These are phyloP conservation scores for Caenorhabditis remanei DNA, from an alignment of 1,140 invertebrate genomes.

Conservation along the genomic window DNA sequence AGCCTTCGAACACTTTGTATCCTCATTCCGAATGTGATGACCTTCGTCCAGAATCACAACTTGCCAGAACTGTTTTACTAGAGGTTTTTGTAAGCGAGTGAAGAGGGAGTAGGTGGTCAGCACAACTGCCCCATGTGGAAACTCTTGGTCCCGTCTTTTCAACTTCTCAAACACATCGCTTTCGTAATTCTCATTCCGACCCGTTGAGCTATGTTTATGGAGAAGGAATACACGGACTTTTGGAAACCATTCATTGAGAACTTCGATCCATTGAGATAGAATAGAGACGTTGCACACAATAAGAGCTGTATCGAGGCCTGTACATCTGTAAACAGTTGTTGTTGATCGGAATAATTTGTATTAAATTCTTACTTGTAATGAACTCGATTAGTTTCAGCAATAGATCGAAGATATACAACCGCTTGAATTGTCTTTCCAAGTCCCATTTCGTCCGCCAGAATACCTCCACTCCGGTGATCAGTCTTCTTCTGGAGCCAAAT, in stretches of 20 bases:
- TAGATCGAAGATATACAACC: slow-evolving; percentile 84
- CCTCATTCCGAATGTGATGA: slow-evolving; percentile 95
- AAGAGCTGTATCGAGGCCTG: slow-evolving; percentile 87
- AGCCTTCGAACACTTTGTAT: slow-evolving; percentile 86
- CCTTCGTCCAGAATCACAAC: slow-evolving; percentile 96
- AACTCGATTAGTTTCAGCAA: slow-evolving; percentile 82
- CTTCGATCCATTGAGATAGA: slow-evolving; percentile 94
- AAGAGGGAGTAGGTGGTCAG: slow-evolving; percentile 84
- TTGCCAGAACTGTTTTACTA: slow-evolving; percentile 88
- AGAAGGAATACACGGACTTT: slow-evolving; percentile 87
- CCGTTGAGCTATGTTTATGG: slow-evolving; percentile 87
- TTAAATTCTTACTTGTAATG: slow-evolving; percentile 78
- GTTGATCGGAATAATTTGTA: too few species aligned
- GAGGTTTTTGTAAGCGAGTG: slow-evolving; percentile 82
- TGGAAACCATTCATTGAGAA: slow-evolving; percentile 94
- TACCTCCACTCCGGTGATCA: slow-evolving; percentile 85
- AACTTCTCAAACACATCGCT: neutral
- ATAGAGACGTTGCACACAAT: slow-evolving; percentile 92
- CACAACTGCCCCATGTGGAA: slow-evolving; percentile 78
- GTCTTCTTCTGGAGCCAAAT: slow-evolving; percentile 93
- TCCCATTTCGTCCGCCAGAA: slow-evolving; percentile 89
- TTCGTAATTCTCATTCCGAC: slow-evolving; percentile 81
- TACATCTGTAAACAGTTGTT: slow-evolving; percentile 79
- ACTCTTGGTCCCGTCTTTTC: neutral
- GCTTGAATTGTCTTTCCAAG: slow-evolving; percentile 87